Conservation (phyloP, 2,113 vertebrate genomes). For the Trichechus manatus region DNA sequence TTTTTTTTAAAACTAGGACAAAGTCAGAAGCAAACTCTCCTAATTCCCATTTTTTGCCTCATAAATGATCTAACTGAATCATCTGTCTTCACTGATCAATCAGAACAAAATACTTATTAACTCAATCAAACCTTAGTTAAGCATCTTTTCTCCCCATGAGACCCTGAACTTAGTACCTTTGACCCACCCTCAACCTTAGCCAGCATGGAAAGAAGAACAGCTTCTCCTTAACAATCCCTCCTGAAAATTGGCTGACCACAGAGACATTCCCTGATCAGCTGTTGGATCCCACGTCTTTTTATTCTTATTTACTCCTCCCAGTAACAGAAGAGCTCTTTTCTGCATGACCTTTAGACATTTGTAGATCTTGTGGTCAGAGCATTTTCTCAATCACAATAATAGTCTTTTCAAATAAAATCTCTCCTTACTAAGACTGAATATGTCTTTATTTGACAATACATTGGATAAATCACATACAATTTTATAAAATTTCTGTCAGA, state of each 20-base stretch:
- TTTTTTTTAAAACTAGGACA: background rate
- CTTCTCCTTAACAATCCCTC: background rate
- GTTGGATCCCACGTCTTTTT: background rate
- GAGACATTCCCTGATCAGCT: background rate
- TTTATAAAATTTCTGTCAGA: slow-evolving; percentile 39
- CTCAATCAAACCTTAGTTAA: background rate
- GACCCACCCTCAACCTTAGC: background rate
- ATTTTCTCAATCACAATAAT: background rate
- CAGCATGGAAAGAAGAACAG: background rate
- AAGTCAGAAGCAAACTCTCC: background rate
- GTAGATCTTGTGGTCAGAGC: background rate
- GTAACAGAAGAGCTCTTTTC: background rate
- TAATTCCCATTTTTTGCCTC: background rate
- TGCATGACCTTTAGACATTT: background rate
- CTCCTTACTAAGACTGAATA: background rate
- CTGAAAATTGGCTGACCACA: background rate
- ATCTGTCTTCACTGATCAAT: background rate
- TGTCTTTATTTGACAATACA: background rate
- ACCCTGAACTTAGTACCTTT: background rate
- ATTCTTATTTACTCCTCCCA: background rate
- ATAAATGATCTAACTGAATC: background rate
- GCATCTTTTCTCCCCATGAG: background rate
- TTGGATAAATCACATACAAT: slow-evolving; percentile 33
- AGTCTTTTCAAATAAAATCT: background rate
- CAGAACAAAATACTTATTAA: background rate